Evolutionary conservation across 2,797 vertebrate genomes (phyloP).

Genomic region (Antrozous pallidus): DNA sequence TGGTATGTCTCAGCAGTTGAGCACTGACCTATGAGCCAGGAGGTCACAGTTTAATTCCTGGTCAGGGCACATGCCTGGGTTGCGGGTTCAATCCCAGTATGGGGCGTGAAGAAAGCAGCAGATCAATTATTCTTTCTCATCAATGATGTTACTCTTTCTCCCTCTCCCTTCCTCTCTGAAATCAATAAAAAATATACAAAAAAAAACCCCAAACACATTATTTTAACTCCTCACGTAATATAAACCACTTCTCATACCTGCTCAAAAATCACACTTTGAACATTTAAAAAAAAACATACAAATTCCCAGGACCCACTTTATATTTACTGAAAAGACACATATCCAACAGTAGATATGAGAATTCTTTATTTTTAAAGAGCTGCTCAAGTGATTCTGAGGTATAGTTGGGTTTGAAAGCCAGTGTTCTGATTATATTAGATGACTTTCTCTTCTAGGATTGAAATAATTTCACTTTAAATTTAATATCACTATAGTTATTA

Average conservation of each 20-base stretch:
- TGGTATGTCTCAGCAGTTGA: too few relatives aligned
- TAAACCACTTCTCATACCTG: neutral
- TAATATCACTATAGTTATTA: slow-evolving; percentile 31
- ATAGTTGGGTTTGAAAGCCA: neutral
- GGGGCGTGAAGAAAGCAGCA: too few relatives aligned
- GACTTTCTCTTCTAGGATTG: neutral
- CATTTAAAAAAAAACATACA: slow-evolving; percentile 43
- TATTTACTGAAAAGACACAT: neutral
- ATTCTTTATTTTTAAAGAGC: slow-evolving; percentile 1
- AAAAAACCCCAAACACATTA: neutral
- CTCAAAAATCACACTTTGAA: slow-evolving; percentile 1
- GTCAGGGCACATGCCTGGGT: too few relatives aligned
- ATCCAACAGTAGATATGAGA: neutral
- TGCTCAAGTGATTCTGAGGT: neutral
- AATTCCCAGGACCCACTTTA: neutral
- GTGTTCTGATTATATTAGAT: neutral
- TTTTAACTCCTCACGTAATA: neutral
- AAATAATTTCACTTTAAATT: slow-evolving; percentile 36
- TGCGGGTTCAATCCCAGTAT: too few relatives aligned
- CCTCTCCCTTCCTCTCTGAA: too few relatives aligned
- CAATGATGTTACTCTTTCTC: too few relatives aligned
- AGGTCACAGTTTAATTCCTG: too few relatives aligned
- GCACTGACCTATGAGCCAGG: too few relatives aligned
- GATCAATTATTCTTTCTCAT: too few relatives aligned
- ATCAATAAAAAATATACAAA: neutral